Percentiles rank a stretch among this genome's conserved stretches.
Evolutionary conservation across 1,140 invertebrate species (phyloP).

Genomic region (Aphelinus certus): DNA sequence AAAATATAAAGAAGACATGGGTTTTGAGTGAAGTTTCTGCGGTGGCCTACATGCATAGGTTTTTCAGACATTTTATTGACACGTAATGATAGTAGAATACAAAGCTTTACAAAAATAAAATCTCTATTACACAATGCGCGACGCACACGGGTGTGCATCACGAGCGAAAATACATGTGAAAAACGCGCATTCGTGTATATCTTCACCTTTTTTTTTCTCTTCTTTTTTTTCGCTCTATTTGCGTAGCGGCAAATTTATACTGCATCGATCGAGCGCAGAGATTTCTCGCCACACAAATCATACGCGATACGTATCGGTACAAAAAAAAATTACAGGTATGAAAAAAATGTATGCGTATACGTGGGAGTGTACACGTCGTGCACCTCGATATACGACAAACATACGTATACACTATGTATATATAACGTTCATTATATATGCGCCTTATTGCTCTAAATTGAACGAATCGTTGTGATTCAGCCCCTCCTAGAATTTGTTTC

Average conservation of each 20-base stretch:
- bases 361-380: slow-evolving; percentile 8
- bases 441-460: no score
- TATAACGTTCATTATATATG: not conserved
- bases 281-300: not conserved
- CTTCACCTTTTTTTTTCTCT: not conserved
- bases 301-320: slow-evolving; percentile 15
- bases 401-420: not conserved
- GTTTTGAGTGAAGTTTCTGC: no score
- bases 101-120: slow-evolving; percentile 27
- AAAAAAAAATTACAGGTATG: slow-evolving; percentile 1
- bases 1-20: no score
- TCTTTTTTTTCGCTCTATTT: not conserved
- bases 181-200: not conserved
- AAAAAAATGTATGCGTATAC: slow-evolving; percentile 15
- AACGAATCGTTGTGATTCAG: no score
- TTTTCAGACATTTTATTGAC: slow-evolving; percentile 23
- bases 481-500: not conserved
- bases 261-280: slow-evolving; percentile 9
- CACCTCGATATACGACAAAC: slow-evolving; percentile 24
- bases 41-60: no score
- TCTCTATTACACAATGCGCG: slow-evolving; percentile 2
- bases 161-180: slow-evolving; percentile 1
- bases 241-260: not conserved
- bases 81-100: slow-evolving; percentile 11
- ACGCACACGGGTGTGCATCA: not conserved